Base-by-base conservation (phyloP, 2,888 invertebrate genomes). In the Parnassius apollo region DNA sequence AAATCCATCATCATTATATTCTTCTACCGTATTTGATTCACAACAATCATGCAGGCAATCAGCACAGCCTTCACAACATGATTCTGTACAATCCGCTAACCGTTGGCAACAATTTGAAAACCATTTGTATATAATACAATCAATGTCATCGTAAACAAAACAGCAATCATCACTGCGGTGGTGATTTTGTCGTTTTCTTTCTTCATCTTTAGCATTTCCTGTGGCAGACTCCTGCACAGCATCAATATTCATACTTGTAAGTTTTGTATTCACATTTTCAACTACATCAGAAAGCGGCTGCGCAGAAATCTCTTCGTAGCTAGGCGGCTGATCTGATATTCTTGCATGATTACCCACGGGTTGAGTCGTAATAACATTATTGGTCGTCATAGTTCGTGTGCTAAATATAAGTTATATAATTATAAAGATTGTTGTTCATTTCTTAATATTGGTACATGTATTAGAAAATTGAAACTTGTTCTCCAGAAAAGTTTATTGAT, bases 31-130 rank as follows among this genome's bases (percentile, higher is more conserved):
- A 48, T 50, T 57, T 1, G 64, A 53, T 45, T 61, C 65, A 60
- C 67, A 66, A 44, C 67, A 62, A 12, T 57, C 42, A 50, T 50
- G 59, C 10, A 67, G 25, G 44, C 68, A 60, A 9, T 66, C 51
- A 0, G 55, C 58, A 58, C 67, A 66, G 7, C 53, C 50, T 42
- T 66, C 61, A 45, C 59, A 62, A 64, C 66, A 67, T 2, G 59
- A 52, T 8, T 65, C 61, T 3, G 62, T 64, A 57, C 66, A 67
- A 45, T 64, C 7, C 1, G 54, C 62, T 11, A 67, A 35, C 46
- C 61, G 9, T n/a, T 55, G 52, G 60, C 61, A 65, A 59, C 61
- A 67, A 58, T 61, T 51, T 25, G 59, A 42, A 57, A 64, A 45
- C 3, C 49, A 18, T 22, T 35, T 54, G 10, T 49, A 54, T 11